Base-by-base conservation (phyloP, 2,113 vertebrate species). In the Periophthalmus modestus region DNA sequence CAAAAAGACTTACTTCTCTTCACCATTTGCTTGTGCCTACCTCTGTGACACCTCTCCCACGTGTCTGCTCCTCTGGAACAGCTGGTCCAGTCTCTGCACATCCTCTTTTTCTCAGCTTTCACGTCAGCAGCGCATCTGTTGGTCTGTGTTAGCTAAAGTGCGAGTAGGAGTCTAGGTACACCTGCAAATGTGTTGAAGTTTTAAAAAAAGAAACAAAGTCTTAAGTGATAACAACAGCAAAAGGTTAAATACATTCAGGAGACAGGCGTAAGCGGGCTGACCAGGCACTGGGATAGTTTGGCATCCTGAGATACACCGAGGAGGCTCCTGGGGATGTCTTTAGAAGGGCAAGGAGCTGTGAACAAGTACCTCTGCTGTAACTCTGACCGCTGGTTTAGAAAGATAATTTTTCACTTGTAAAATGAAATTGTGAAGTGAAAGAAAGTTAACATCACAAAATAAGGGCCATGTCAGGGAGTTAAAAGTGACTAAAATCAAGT, bases 41-140 rank as follows among this genome's bases (percentile, higher is more conserved):
- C 71, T 76, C 36, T 48, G 7, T 58, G 61, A 72, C 81, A 78
- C 75, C 47, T 76, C 68, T 81, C 69, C 21, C 43, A 59, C 67
- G 69, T 48, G 66, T 63, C 5, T 62, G 58, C 69, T 81, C 74
- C 74, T 68, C 43, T 47, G 62, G 66, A 86, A 87, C 89, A 89
- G 80, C 86, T 89, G 88, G 68, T 74, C 71, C 50, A 50, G 19
- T 84, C 87, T 77, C 74, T 7, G 0, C 3, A 47, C 69, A 79
- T 3, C 82, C 54, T 78, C 39, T 77, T 80, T 80, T 77, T 69
- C 75, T 71, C 75, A 78, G 75, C 61, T 71, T 84, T 65, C 77
- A 63, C 18, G 36, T 89, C 80, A 78, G 78, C 79, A 7, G 47
- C 89, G 82, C 87, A 89, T 86, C 89, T 88, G 85, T 86, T 87